A percentile compares a stretch with the other conserved stretches of the same genome.
These are phyloP conservation scores for Battus philenor DNA, from an alignment of 1,140 invertebrate species.

Conservation along the genomic window DNA sequence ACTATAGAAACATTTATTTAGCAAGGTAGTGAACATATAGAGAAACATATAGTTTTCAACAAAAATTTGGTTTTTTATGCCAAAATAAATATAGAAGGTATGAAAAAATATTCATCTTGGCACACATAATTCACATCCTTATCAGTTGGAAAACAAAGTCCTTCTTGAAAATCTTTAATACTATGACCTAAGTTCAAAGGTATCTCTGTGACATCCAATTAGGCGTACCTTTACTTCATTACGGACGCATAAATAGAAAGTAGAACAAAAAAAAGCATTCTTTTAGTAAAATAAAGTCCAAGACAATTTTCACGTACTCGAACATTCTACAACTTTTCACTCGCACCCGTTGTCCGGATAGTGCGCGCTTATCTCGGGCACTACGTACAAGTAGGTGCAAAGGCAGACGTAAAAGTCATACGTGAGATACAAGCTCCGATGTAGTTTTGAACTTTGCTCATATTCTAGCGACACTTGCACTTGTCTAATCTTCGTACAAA, in stretches of 20 bases:
- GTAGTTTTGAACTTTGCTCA: conserved; percentile 16
- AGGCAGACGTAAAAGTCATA: conserved; percentile 27
- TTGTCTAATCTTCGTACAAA: conserved; percentile 7
- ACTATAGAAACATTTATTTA: too few species aligned
- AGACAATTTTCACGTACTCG: conserved; percentile 7
- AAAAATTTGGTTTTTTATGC: too few species aligned
- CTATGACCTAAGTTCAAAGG: too few species aligned
- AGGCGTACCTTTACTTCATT: not conserved
- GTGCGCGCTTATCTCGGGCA: conserved; percentile 9
- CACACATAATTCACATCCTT: too few species aligned
- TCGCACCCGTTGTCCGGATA: conserved; percentile 10
- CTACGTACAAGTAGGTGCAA: conserved; percentile 11
- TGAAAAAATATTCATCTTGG: too few species aligned
- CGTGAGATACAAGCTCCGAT: conserved; percentile 21
- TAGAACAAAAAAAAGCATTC: not conserved
- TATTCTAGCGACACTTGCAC: conserved; percentile 12
- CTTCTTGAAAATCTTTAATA: too few species aligned
- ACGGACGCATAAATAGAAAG: not conserved
- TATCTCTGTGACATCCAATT: too few species aligned
- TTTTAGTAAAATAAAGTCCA: not conserved
- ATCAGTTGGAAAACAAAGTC: too few species aligned
- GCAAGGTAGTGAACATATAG: too few species aligned
- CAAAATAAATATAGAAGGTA: too few species aligned
- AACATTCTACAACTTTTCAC: conserved; percentile 4
- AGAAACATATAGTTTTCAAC: too few species aligned